Evolutionary conservation across 2,797 vertebrate genomes (phyloP).

Genomic region (Erpetoichthys calabaricus): DNA sequence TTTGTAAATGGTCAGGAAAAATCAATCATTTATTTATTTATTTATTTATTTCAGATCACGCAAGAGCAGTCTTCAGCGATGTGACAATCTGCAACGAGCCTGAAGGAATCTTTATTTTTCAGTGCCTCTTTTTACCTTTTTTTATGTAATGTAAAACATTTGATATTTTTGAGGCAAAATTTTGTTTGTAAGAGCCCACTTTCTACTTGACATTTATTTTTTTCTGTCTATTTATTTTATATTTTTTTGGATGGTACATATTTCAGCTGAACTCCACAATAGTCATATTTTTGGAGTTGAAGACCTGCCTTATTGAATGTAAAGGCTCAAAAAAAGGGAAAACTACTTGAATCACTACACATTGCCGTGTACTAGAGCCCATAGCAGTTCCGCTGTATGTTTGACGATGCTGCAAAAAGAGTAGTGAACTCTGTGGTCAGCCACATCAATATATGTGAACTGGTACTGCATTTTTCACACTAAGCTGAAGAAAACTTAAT

Average conservation of each 20-base stretch:
- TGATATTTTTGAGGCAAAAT: constrained; percentile 50
- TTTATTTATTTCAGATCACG: constrained; percentile 24
- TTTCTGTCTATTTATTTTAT: constrained; percentile 39
- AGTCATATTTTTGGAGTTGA: constrained; percentile 30
- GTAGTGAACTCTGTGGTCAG: neutral
- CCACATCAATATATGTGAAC: constrained; percentile 1
- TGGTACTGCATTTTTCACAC: neutral
- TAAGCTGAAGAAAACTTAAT: constrained; percentile 4
- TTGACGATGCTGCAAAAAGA: neutral
- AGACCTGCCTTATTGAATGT: constrained; percentile 42
- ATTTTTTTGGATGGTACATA: constrained; percentile 26
- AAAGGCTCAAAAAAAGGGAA: constrained; percentile 19
- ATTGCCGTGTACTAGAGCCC: constrained; percentile 1
- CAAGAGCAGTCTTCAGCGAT: constrained; percentile 33
- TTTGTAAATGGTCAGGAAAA: too few species aligned
- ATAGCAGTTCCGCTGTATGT: neutral
- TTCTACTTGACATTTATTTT: constrained; percentile 22
- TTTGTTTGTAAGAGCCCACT: constrained; percentile 19
- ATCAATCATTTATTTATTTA: too few species aligned
- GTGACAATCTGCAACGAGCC: constrained; percentile 47
- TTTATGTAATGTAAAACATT: constrained; percentile 39
- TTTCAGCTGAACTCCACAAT: constrained; percentile 17
- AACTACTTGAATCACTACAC: constrained; percentile 31
- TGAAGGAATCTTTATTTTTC: constrained; percentile 38
- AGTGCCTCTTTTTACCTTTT: constrained; percentile 47